Conservation (phyloP, 2,797 vertebrate genomes). For the Peromyscus melanophrys region DNA sequence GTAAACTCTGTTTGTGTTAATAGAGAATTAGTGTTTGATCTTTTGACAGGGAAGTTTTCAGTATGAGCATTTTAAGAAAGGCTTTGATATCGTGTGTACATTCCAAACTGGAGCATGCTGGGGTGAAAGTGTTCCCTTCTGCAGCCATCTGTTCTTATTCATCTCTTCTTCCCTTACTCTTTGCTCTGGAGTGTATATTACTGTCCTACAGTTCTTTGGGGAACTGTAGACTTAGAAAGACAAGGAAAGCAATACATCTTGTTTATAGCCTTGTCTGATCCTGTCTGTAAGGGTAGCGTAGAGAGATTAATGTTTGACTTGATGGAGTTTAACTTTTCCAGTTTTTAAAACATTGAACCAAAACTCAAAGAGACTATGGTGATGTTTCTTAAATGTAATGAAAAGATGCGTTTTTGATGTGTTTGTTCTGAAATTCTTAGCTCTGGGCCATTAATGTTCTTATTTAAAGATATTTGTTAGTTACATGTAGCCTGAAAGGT, state of each 20-base stretch:
- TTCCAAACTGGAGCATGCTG: conserved; percentile 79
- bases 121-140: conserved; percentile 77
- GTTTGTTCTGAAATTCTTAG: conserved; percentile 70
- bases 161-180: conserved; percentile 84
- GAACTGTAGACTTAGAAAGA: conserved; percentile 82
- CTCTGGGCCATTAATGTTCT: conserved; percentile 58
- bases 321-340: conserved; percentile 79
- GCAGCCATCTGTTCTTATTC: conserved; percentile 75
- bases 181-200: conserved; percentile 81
- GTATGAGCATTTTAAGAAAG: conserved; percentile 69
- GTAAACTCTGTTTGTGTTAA: conserved; percentile 47
- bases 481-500: conserved; percentile 49
- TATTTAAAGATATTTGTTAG: conserved; percentile 61
- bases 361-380: conserved; percentile 75
- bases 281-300: conserved; percentile 81
- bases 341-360: conserved; percentile 64
- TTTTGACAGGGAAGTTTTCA: conserved; percentile 73
- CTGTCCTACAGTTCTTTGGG: conserved; percentile 80
- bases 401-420: conserved; percentile 49
- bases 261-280: conserved; percentile 86
- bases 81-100: conserved; percentile 72
- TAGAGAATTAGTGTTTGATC: conserved; percentile 67
- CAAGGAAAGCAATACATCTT: conserved; percentile 87
- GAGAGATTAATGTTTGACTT: conserved; percentile 84
- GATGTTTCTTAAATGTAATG: conserved; percentile 66